Base-by-base conservation (phyloP, 1,140 invertebrate species). In the Ceratina japonica region DNA sequence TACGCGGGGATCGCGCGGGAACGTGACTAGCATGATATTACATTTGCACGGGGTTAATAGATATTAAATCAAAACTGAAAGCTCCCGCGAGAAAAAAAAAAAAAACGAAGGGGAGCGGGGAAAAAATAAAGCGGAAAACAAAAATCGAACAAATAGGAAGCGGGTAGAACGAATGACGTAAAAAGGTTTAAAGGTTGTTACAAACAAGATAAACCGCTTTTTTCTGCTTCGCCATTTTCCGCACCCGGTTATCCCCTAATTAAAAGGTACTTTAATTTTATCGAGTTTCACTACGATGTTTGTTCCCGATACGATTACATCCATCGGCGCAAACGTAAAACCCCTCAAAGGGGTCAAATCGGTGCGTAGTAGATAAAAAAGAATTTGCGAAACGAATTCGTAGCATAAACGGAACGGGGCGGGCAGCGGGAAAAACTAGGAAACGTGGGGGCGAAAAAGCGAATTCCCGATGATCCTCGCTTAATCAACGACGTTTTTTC, bases 181-280 rank as follows among this genome's bases (percentile, higher is more conserved):
- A 62, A 69, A 61, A 27, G 37, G 8, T 61, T 64, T 37, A 15
- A 63, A 74, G 54, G 15, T 22, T 61, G n/a, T 74, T 54, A 15
- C 52, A 44, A 54, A 54, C 27, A 54, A 37, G 31, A 71, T 52
- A 37, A 78, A 70, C 44, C 22, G n/a, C 0, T 37, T 52, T 63
- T 56, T 24, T 75, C 22, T 37, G 24, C 18, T 62, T 20, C 18
- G 49, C 51, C 22, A 52, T 24, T 24, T 18, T 56, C 61, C 56
- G 44, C n/a, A 8, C 3, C n/a, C 20, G 49, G 20, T 31, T 54
- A 51, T 44, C 18, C 20, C 15, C 75, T 49, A 78, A 78, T 78
- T 78, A 78, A 78, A 72, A 27, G 31, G 31, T 44, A n/a, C 69
- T 78, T 72, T 72, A 71, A 71, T 77, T 72, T 78, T 51, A 72